phyloP scores from a whole-genome alignment of 1,140 invertebrate genomes.

The Drosophila mayri region DNA sequence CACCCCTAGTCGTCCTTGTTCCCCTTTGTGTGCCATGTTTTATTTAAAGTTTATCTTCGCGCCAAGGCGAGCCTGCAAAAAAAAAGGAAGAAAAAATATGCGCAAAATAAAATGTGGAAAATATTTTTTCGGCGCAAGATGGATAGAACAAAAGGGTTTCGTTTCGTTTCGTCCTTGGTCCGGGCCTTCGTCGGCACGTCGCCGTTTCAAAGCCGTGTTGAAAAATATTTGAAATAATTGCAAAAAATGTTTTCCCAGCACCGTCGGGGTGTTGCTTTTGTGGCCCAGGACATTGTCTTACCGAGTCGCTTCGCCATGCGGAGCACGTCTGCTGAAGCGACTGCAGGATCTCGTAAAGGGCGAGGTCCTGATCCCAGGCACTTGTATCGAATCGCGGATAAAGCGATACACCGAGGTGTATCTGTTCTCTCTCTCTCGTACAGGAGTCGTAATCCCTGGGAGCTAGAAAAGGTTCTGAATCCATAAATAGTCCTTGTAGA shows the following conservation, averaged over 20 bases:
- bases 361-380: neutral
- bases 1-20: neutral
- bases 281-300: conserved; percentile 14
- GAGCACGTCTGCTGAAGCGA: conserved; percentile 44
- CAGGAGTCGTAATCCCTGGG: neutral
- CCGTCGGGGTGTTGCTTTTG: neutral
- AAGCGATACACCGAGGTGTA: neutral
- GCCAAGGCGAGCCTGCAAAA: conserved; percentile 56
- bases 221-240: conserved; percentile 84
- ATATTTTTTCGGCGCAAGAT: conserved; percentile 68
- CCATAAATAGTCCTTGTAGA: neutral
- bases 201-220: conserved; percentile 75
- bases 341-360: conserved; percentile 25
- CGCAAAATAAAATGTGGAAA: conserved; percentile 80
- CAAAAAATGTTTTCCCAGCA: conserved; percentile 69
- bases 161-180: conserved; percentile 2
- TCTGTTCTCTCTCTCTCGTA: neutral
- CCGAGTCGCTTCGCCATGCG: conserved; percentile 40
- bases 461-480: neutral
- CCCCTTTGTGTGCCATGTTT: conserved; percentile 70
- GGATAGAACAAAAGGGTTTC: conserved; percentile 53
- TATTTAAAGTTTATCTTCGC: conserved; percentile 83
- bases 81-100: conserved; percentile 56
- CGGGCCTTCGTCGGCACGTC: conserved; percentile 65
- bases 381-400: conserved; percentile 9